phyloP scores from a whole-genome alignment of 2,113 vertebrate species.

The Uropsilus gracilis region DNA sequence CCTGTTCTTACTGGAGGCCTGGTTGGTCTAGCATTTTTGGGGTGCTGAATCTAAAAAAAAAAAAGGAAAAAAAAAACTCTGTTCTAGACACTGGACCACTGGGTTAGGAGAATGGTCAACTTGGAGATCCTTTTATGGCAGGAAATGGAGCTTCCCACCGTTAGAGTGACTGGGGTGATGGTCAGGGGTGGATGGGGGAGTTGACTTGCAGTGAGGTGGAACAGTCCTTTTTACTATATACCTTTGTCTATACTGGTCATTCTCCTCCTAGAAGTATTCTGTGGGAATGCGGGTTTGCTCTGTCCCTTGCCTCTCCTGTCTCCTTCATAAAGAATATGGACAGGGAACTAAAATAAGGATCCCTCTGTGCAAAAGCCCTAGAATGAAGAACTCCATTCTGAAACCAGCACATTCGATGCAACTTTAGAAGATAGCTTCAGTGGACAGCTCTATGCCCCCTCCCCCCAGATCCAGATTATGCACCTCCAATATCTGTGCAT shows the following conservation, averaged over 20 bases:
- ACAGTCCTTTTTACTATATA: background rate
- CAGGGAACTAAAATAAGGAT: too few relatives aligned
- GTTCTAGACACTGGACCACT: background rate
- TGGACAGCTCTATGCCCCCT: too few relatives aligned
- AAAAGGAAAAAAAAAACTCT: background rate
- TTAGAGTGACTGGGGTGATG: background rate
- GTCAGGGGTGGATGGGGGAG: too few relatives aligned
- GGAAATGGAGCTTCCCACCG: background rate
- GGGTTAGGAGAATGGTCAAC: background rate
- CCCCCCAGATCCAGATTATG: too few relatives aligned
- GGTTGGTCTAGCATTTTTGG: background rate
- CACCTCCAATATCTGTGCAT: too few relatives aligned
- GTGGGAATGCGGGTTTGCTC: too few relatives aligned
- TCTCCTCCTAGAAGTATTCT: constrained; percentile 53
- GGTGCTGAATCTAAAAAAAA: background rate
- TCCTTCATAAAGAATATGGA: too few relatives aligned
- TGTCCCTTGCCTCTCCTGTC: too few relatives aligned
- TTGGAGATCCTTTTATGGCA: background rate
- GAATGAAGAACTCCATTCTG: too few relatives aligned
- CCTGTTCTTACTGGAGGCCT: background rate
- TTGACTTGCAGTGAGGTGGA: background rate
- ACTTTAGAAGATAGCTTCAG: too few relatives aligned
- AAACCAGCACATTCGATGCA: too few relatives aligned
- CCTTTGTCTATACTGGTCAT: background rate
- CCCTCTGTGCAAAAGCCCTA: too few relatives aligned